These are phyloP conservation scores for Colletes gigas DNA, from an alignment of 1,140 invertebrate species.

Conservation along the genomic window DNA sequence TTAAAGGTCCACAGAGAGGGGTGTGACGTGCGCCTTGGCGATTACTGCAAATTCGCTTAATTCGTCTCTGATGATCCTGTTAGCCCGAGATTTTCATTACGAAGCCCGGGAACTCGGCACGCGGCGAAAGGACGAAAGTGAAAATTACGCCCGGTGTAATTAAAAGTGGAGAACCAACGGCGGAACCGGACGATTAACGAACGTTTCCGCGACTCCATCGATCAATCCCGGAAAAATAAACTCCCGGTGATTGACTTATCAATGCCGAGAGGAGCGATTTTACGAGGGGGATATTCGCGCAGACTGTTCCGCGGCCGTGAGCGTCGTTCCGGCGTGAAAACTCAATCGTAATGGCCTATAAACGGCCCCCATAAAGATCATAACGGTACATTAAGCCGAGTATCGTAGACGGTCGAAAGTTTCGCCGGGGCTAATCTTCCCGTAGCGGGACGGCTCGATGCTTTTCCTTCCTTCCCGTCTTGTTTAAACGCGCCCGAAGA, in stretches of 20 bases:
- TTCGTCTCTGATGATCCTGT: slow-evolving; percentile 42
- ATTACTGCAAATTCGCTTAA: slow-evolving; percentile 41
- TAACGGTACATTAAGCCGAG: slow-evolving; percentile 78
- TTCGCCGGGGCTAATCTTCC: slow-evolving; percentile 49
- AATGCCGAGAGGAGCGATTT: not conserved
- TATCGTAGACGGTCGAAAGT: slow-evolving; percentile 63
- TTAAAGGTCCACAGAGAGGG: not conserved
- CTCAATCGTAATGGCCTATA: slow-evolving; percentile 76
- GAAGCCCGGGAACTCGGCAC: not conserved
- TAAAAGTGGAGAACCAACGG: slow-evolving; percentile 23
- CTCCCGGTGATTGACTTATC: slow-evolving; percentile 7
- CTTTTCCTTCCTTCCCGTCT: not conserved
- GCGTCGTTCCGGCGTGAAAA: slow-evolving; percentile 65
- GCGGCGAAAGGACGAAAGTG: not conserved
- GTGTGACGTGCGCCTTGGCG: not conserved
- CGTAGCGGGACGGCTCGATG: slow-evolving; percentile 12
- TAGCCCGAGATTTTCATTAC: slow-evolving; percentile 39
- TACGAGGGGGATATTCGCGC: not conserved
- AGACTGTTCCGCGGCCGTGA: slow-evolving; percentile 1
- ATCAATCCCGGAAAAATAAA: not conserved
- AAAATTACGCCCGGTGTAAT: slow-evolving; percentile 34
- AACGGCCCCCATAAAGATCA: slow-evolving; percentile 77
- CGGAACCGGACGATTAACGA: slow-evolving; percentile 32
- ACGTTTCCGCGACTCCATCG: not conserved
- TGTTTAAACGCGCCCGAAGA: slow-evolving; percentile 28